Base-by-base conservation (phyloP, 2,113 vertebrate species). In the Geococcyx californianus region DNA sequence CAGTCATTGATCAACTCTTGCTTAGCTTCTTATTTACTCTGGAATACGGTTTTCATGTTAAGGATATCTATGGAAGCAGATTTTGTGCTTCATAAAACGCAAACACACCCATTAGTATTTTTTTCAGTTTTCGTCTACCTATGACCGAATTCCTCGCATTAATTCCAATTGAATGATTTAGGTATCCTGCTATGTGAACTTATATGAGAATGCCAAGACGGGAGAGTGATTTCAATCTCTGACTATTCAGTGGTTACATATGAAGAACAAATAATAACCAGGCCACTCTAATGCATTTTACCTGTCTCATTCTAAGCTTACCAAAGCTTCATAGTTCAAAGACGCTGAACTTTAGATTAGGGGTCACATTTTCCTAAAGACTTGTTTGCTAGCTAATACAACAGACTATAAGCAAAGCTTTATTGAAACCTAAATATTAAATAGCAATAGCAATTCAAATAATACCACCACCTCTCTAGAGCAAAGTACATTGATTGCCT, bases 371-470 rank as follows among this genome's bases (percentile, higher is more conserved):
- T 90, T 88, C 40, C 51, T 63, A 44, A 63, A 47, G 56, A 73
- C 56, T 84, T 82, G 7, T 49, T 44, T 7, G 10, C 47, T 81
- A 85, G 25, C 59, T 90, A 74, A 60, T 44, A 81, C 60, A 94
- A 60, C 52, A 28, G n/a, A 70, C 54, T 47, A 56, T 49, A 90
- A 84, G 80, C 55, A 84, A 88, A 13, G 11, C 17, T 86, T 81
- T 68, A 84, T 60, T 86, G 92, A 83, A 92, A 93, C 86, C 79
- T 56, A 94, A 85, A 84, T 94, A 88, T 93, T 86, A 93, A 96
- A 64, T 34, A 96, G 45, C 40, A 85, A 78, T 49, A 87, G 26
- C 40, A 80, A 70, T 75, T 90, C 47, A 60, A 84, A 87, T 67
- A 90, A 84, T 77, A 55, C 11, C 21, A 78, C 16, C 24, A 36